Percentiles rank a stretch among this genome's conserved stretches.
Conservation (phyloP, 2,888 invertebrate genomes). For the Ethmia dodecea region DNA sequence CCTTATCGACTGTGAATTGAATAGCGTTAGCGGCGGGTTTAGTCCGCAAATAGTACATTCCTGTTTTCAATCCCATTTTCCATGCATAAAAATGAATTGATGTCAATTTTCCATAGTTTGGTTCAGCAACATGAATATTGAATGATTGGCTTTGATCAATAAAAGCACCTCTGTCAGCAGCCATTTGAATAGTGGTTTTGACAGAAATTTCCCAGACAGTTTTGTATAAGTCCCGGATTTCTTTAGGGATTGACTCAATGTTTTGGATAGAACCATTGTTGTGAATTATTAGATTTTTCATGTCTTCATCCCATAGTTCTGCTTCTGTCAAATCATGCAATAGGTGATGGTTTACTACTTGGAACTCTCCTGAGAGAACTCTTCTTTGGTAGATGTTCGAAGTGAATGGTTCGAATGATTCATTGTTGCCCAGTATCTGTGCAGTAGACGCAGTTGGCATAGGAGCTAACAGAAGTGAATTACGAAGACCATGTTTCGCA, state of each 20-base stretch:
- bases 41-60: conserved; percentile 98
- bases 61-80: conserved; percentile 98
- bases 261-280: conserved; percentile 95
- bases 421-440: conserved; percentile 99
- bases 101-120: conserved; percentile 94
- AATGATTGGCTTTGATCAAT: conserved; percentile 99
- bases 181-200: conserved; percentile 95
- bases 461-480: conserved; percentile 95
- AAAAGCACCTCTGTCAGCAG: conserved; percentile 97
- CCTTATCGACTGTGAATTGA: conserved; percentile 98
- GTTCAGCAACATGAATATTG: conserved; percentile 97
- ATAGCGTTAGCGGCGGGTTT: conserved; percentile 98
- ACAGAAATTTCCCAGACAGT: conserved; percentile 99
- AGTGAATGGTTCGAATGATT: conserved; percentile 98
- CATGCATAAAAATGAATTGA: conserved; percentile 99
- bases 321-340: conserved; percentile 94
- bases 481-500: conserved; percentile 91
- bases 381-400: conserved; percentile 97
- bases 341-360: conserved; percentile 97
- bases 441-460: conserved; percentile 99
- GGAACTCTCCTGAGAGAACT: conserved; percentile 96
- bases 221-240: conserved; percentile 92
- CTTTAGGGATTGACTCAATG: conserved; percentile 89
- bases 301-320: conserved; percentile 95
- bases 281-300: conserved; percentile 96